Evolutionary conservation across 2,797 vertebrate species (phyloP).

Genomic region (Eulemur coronatus): DNA sequence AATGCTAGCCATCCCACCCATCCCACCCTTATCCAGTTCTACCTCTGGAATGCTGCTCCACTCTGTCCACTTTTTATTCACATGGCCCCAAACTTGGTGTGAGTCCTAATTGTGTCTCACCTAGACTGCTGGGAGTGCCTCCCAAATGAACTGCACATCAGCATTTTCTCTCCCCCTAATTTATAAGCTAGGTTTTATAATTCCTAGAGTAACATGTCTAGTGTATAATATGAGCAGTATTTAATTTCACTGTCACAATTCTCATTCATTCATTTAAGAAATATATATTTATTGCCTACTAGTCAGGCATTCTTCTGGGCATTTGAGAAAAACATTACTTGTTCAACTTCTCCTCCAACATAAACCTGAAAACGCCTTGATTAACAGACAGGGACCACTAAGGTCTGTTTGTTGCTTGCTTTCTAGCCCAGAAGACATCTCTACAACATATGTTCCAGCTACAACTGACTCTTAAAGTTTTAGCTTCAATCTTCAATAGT

Average conservation of each 20-base stretch:
- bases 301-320: neutral
- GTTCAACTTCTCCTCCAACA: neutral
- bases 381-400: neutral
- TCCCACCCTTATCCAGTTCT: neutral
- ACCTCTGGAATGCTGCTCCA: neutral
- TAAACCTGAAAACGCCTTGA: neutral
- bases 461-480: neutral
- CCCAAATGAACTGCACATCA: neutral
- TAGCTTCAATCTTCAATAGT: conserved; percentile 15
- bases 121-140: neutral
- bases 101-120: neutral
- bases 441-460: neutral
- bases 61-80: neutral
- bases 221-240: neutral
- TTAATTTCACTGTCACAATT: neutral
- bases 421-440: neutral
- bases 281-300: neutral
- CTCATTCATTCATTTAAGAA: neutral
- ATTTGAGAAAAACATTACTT: conserved; percentile 32
- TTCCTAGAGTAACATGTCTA: neutral
- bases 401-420: neutral
- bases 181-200: neutral
- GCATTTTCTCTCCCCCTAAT: neutral
- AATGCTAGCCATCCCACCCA: neutral
- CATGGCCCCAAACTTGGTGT: neutral